Evolutionary conservation across 2,888 invertebrate species (phyloP), one percentile per base, ranked within the genome.

Genomic region (Melanophora roralis): DNA sequence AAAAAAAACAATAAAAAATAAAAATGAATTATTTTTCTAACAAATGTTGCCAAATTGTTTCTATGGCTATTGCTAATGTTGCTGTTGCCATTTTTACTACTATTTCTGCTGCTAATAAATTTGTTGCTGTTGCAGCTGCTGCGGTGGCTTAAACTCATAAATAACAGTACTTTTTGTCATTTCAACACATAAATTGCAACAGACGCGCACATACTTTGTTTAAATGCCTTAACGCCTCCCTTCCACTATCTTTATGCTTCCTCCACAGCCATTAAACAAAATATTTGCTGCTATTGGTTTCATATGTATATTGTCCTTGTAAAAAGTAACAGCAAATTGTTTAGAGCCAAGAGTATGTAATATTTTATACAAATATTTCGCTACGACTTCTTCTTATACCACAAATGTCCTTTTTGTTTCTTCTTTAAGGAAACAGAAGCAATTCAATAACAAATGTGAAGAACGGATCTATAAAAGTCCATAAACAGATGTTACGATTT

Each of bases 151-250:
- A 72, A 60, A 78, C 77, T 75, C 85, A 89, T 89, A 89, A 89
- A 89, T 89, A 88, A 89, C 87, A 86, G 86, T 85, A 88, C 88
- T 89, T 89, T 76, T 88, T 88, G 88, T 88, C 83, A 89, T 88
- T 83, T 78, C 76, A 80, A 73, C 71, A 71, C 80, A 83, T 83
- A 83, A 83, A 83, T 82, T 82, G 82, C 81, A 83, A 81, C 81
- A 47, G 72, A 55, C 53, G 38, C 53, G 38, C 53, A 38, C 53
- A 60, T 43, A 27, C 27, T 23, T 43, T 16, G 14, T 1, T 5
- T n/a, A 3, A 45, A 45, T 16, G 12, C 19, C 45, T 6, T 19
- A 19, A 19, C 21, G 12, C 12, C 11, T n/a, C 12, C 6, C 0
- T n/a, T 23, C 21, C 47, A 1, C 53, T 14, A n/a, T n/a, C 27